phyloP scores from a whole-genome alignment of 2,888 invertebrate genomes.

The Hemithea aestivaria region DNA sequence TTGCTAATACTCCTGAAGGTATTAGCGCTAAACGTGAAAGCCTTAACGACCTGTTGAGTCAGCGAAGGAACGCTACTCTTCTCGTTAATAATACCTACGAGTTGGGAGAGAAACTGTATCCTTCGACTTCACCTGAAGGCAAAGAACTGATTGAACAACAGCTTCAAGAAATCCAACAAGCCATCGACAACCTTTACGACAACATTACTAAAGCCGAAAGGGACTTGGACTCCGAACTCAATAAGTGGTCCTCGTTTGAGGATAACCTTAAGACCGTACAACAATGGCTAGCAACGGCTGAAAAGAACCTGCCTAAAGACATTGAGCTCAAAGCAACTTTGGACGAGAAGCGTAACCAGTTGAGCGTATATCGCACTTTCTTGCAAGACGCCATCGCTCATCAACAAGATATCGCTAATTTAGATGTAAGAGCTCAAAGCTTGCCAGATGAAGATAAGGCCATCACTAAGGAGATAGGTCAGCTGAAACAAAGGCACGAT shows the following conservation, averaged over 20 bases:
- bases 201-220: conserved; percentile 87
- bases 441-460: conserved; percentile 88
- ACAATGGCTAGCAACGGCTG: conserved; percentile 87
- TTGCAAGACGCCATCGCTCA: conserved; percentile 91
- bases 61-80: conserved; percentile 86
- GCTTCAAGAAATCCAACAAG: conserved; percentile 89
- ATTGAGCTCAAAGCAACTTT: conserved; percentile 90
- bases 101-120: conserved; percentile 91
- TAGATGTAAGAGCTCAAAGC: conserved; percentile 88
- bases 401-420: conserved; percentile 90
- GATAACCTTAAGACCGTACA: conserved; percentile 89
- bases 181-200: conserved; percentile 89
- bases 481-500: conserved; percentile 85
- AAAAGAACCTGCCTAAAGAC: conserved; percentile 86
- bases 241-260: conserved; percentile 94
- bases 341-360: conserved; percentile 93
- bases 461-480: conserved; percentile 84
- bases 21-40: conserved; percentile 84
- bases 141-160: conserved; percentile 91
- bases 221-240: conserved; percentile 89
- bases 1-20: conserved; percentile 83
- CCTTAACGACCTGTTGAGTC: conserved; percentile 85
- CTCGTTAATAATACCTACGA: conserved; percentile 91
- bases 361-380: conserved; percentile 89
- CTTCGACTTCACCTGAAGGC: conserved; percentile 92